phyloP scores from a whole-genome alignment of 2,797 vertebrate species.

The Rhyacichthys aspro region DNA sequence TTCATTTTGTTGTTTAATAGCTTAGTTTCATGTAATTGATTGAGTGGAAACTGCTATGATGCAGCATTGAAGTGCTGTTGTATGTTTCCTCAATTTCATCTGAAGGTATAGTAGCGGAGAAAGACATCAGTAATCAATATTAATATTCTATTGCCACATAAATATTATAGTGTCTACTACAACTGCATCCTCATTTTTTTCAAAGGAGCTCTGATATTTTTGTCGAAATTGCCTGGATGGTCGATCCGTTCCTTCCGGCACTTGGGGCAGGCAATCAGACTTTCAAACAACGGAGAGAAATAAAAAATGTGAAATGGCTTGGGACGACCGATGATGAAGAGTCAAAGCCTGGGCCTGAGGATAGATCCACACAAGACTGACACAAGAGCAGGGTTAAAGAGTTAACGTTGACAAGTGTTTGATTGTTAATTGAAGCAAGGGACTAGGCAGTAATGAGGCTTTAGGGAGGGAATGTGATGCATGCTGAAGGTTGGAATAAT shows the following conservation, averaged over 20 bases:
- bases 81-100: conserved; percentile 32
- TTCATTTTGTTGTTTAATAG: conserved; percentile 19
- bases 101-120: conserved; percentile 50
- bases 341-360: conserved; percentile 33
- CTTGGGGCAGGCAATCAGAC: conserved; percentile 38
- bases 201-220: conserved; percentile 60
- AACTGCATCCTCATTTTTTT: conserved; percentile 58
- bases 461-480: conserved; percentile 12
- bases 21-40: conserved; percentile 52
- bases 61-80: conserved; percentile 56
- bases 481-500: conserved; percentile 29
- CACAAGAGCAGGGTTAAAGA: conserved; percentile 23
- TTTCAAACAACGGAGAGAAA: conserved; percentile 39
- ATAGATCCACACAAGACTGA: conserved; percentile 29
- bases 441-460: neutral
- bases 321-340: conserved; percentile 40
- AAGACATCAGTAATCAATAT: conserved; percentile 66
- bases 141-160: conserved; percentile 66
- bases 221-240: conserved; percentile 55
- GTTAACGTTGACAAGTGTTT: conserved; percentile 13
- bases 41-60: conserved; percentile 43
- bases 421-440: conserved; percentile 31
- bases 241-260: conserved; percentile 42
- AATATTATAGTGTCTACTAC: conserved; percentile 68
- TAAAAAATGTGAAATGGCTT: conserved; percentile 8